Evolutionary conservation across 2,113 vertebrate species (phyloP).

Genomic region (Pterophyllum scalare): DNA sequence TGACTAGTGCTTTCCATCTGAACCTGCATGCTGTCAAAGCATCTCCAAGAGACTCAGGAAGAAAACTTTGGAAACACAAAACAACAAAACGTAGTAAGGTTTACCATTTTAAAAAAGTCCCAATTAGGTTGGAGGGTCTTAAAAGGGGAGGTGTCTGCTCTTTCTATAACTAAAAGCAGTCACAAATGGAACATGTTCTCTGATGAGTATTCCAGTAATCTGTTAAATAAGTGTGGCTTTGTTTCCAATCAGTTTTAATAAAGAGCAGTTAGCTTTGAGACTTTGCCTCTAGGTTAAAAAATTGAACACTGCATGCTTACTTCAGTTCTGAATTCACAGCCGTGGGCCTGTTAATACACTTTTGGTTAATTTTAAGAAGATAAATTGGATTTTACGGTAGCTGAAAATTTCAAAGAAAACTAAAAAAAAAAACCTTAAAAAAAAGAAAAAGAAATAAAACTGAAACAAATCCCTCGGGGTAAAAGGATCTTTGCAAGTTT

Average conservation of each 20-base stretch:
- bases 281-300: neutral
- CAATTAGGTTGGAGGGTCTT: neutral
- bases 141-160: neutral
- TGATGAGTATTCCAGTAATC: neutral
- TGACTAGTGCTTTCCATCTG: neutral
- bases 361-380: slow-evolving; percentile 10
- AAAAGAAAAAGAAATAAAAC: neutral
- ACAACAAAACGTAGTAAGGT: neutral
- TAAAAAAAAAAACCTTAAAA: neutral
- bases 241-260: neutral
- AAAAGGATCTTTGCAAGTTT: neutral
- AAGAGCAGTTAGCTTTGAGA: neutral
- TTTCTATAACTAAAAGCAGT: neutral
- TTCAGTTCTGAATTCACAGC: slow-evolving; percentile 1
- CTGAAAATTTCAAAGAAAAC: neutral
- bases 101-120: neutral
- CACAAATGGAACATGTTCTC: no score
- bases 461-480: neutral
- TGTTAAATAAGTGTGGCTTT: neutral
- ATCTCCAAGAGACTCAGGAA: neutral
- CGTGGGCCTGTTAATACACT: neutral
- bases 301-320: neutral
- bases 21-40: neutral
- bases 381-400: slow-evolving; percentile 1
- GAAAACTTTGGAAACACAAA: neutral